Base-by-base conservation (phyloP, 92 coral and sea anemone genomes). In the Porites lobata region DNA sequence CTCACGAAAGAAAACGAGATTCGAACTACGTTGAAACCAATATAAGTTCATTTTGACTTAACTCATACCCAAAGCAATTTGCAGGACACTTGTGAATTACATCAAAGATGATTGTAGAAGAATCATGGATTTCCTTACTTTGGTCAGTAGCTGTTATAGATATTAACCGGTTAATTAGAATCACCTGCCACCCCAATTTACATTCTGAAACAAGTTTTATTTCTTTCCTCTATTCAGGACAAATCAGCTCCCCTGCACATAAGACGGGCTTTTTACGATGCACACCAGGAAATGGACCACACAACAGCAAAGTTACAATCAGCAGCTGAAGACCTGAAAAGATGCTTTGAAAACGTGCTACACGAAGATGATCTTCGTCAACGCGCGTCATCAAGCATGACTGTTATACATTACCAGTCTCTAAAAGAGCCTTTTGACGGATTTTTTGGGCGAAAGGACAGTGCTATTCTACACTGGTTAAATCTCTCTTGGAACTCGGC, bases 401-500 rank as follows among this genome's bases (percentile, higher is more conserved):
- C 94, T 5, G 57, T 29, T 0, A 87, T 64, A 13, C 87, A 58
- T 50, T 83, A 83, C 50, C n/a, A 69, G 24, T 90, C 95, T 22
- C 54, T 96, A 58, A 83, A 21, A 57, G 81, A 74, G 58, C 86
- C 79, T 3, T 56, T 69, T 61, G 76, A 17, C 0, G 88, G 87
- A 12, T 73, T 85, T 11, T 21, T 29, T 15, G 84, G 77, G 3
- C 65, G 65, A 9, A 84, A 81, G 13, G 90, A 91, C 20, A 86
- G 94, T 17, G 94, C 84, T 9, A 88, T 96, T 77, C 72, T 92
- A 11, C 81, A 95, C 63, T 96, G 99, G 99, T 83, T 96, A 10
- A 84, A 92, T 18, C 92, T 95, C 1, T 85, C 87, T 21, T 20
- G 79, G 21, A 80, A 72, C 52, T 88, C 87, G 8, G 64, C 76